Conservation (phyloP, 2,888 invertebrate species). For the Busseola fusca region DNA sequence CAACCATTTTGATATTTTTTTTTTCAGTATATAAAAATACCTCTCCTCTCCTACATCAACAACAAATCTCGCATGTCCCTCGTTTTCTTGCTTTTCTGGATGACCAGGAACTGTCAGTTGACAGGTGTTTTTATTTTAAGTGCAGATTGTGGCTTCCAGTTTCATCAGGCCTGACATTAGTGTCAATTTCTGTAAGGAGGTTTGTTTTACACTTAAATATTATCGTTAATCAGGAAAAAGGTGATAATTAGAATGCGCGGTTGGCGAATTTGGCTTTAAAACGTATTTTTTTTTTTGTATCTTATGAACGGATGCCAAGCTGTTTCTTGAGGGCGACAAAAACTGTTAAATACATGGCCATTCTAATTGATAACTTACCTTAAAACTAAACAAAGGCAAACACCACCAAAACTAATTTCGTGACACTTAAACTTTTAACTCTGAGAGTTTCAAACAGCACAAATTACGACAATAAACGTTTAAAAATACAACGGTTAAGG, state of each 20-base stretch:
- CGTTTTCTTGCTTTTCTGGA: slow-evolving; percentile 56
- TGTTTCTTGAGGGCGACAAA: background rate
- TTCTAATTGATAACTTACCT: slow-evolving; percentile 28
- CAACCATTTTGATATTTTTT: slow-evolving; percentile 75
- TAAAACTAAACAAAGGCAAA: slow-evolving; percentile 19
- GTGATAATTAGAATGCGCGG: background rate
- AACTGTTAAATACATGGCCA: background rate
- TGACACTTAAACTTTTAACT: slow-evolving; percentile 8
- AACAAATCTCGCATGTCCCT: slow-evolving; percentile 61
- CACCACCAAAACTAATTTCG: slow-evolving; percentile 13
- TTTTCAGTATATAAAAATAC: slow-evolving; percentile 41
- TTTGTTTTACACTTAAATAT: slow-evolving; percentile 18
- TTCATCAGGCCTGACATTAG: slow-evolving; percentile 52
- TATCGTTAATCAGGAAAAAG: background rate
- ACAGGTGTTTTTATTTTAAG: slow-evolving; percentile 64
- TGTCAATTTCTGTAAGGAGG: slow-evolving; percentile 64
- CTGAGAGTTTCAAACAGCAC: slow-evolving; percentile 12
- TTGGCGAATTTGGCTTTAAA: background rate
- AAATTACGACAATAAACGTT: slow-evolving; percentile 36
- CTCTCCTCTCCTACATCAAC: slow-evolving; percentile 47
- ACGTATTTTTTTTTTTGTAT: background rate
- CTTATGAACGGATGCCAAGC: background rate
- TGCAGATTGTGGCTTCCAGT: slow-evolving; percentile 45
- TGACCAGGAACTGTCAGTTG: slow-evolving; percentile 64
- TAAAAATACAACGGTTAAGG: slow-evolving; percentile 53